Evolutionary conservation across 1,140 invertebrate species (phyloP).

Genomic region (Limonius californicus): DNA sequence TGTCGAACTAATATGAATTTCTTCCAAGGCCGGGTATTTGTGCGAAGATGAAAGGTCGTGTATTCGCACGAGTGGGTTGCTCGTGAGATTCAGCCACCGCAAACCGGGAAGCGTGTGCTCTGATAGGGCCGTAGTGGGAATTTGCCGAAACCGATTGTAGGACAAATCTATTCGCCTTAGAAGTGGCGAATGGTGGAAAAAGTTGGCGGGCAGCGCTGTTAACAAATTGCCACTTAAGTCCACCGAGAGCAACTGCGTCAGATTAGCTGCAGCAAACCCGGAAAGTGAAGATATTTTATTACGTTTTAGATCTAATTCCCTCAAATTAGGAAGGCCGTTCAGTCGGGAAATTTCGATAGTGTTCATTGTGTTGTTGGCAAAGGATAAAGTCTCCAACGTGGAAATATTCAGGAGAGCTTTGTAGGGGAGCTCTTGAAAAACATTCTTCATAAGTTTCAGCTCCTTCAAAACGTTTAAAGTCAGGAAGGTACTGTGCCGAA

Average conservation of each 20-base stretch:
- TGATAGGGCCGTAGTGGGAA: constrained; percentile 75
- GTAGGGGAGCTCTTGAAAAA: constrained; percentile 71
- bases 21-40: constrained; percentile 68
- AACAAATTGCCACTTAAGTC: constrained; percentile 73
- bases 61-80: constrained; percentile 72
- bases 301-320: constrained; percentile 67
- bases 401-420: constrained; percentile 68
- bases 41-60: constrained; percentile 61
- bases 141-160: constrained; percentile 74
- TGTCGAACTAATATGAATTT: constrained; percentile 75
- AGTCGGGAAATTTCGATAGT: constrained; percentile 74
- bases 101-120: constrained; percentile 68
- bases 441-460: constrained; percentile 68
- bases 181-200: constrained; percentile 68
- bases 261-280: constrained; percentile 71
- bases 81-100: constrained; percentile 73
- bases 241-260: constrained; percentile 66
- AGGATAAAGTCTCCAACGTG: constrained; percentile 66
- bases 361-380: constrained; percentile 68
- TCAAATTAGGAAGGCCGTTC: constrained; percentile 65
- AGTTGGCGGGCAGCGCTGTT: constrained; percentile 74
- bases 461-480: constrained; percentile 69
- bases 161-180: constrained; percentile 75
- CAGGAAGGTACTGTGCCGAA: constrained; percentile 65
- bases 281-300: constrained; percentile 72